Conservation (phyloP, 2,797 vertebrate species). For the Glossophaga mutica region DNA sequence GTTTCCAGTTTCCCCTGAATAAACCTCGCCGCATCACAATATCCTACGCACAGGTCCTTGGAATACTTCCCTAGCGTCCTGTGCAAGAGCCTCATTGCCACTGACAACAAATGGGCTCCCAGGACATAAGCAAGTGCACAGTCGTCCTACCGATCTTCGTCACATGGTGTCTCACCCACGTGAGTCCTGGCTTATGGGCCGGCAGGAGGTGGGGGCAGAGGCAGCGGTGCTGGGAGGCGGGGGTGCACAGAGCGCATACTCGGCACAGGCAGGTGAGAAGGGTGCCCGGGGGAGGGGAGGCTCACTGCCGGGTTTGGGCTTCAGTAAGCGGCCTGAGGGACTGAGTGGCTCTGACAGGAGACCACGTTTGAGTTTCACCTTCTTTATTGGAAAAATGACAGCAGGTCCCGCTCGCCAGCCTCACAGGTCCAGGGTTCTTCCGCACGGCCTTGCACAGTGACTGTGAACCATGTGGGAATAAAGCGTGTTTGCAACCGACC, state of each 20-base stretch:
- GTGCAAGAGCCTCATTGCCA: no score
- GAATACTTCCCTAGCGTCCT: no score
- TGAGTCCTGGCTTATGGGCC: accelerated
- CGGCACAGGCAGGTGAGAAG: accelerated
- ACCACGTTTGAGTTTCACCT: neutral
- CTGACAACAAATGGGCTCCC: no score
- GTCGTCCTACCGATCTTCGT: accelerated
- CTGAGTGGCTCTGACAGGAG: neutral
- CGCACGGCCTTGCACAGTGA: accelerated
- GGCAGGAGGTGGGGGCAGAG: neutral
- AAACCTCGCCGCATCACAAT: no score
- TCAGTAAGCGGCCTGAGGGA: neutral
- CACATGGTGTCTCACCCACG: neutral
- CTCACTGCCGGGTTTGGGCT: accelerated
- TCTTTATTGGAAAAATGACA: neutral
- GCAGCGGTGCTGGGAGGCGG: accelerated
- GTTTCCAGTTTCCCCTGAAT: no score
- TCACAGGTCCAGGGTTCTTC: neutral
- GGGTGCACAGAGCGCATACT: accelerated
- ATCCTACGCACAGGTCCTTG: no score
- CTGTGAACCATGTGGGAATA: neutral
- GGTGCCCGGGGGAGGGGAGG: neutral
- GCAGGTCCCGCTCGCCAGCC: neutral
- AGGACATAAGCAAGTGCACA: neutral
- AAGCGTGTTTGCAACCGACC: neutral